phyloP scores from a whole-genome alignment of 2,888 invertebrate species.

The Rhagonycha lutea region DNA sequence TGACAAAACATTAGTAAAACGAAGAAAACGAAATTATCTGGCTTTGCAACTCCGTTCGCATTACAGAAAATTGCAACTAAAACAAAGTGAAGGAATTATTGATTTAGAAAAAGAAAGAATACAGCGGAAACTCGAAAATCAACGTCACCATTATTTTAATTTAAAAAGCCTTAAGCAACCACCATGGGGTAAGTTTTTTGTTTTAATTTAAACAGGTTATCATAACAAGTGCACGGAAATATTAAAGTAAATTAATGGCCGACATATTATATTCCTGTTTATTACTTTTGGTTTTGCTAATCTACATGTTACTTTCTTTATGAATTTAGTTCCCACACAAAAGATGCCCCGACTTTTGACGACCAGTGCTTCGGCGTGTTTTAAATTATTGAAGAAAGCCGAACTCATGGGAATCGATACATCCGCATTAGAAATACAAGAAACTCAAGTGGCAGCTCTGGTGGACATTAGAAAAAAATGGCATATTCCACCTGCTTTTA shows the following conservation, averaged over 20 bases:
- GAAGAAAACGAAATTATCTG: constrained; percentile 82
- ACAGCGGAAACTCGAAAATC: constrained; percentile 80
- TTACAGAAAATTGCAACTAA: constrained; percentile 63
- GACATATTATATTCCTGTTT: neutral
- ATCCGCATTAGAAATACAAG: constrained; percentile 78
- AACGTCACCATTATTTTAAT: constrained; percentile 79
- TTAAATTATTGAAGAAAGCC: constrained; percentile 81
- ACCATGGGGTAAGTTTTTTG: constrained; percentile 76
- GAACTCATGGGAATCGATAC: constrained; percentile 90
- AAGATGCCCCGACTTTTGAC: constrained; percentile 91
- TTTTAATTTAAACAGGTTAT: neutral
- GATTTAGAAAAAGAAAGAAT: constrained; percentile 75
- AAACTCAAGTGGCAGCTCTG: constrained; percentile 78
- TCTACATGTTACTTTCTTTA: neutral
- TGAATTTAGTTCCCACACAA: constrained; percentile 80
- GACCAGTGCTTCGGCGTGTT: constrained; percentile 87
- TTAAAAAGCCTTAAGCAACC: constrained; percentile 74
- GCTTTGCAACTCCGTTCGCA: constrained; percentile 83
- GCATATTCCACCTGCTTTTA: constrained; percentile 93
- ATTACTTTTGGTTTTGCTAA: neutral
- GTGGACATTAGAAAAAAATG: constrained; percentile 90
- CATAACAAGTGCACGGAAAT: too few relatives aligned
- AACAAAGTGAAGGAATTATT: constrained; percentile 65
- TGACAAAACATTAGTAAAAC: constrained; percentile 83
- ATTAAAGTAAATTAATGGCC: too few relatives aligned